phyloP scores from a whole-genome alignment of 2,797 vertebrate genomes.

The Diplodus sargus region DNA sequence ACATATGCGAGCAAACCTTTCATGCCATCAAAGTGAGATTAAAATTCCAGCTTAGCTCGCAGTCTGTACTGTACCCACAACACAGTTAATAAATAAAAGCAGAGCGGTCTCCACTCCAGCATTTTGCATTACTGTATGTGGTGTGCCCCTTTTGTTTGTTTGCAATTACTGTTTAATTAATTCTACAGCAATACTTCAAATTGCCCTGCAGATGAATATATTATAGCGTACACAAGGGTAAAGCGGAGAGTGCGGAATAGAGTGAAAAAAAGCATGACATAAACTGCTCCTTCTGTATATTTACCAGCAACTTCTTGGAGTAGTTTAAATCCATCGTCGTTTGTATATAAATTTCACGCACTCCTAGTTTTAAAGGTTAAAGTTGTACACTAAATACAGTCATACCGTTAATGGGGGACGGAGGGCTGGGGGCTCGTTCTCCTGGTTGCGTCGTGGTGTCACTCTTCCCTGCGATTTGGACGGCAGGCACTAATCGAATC shows the following conservation, averaged over 20 bases:
- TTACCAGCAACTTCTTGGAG: conserved; percentile 36
- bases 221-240: conserved; percentile 43
- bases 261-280: conserved; percentile 46
- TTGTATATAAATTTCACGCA: conserved; percentile 28
- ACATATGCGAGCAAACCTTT: conserved; percentile 34
- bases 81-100: conserved; percentile 37
- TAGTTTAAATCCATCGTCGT: neutral
- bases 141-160: conserved; percentile 59
- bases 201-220: conserved; percentile 64
- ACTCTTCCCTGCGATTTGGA: conserved; percentile 42
- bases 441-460: conserved; percentile 44
- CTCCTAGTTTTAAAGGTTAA: conserved; percentile 28
- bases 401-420: conserved; percentile 66
- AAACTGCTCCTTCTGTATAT: conserved; percentile 43
- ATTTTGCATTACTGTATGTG: conserved; percentile 38
- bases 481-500: conserved; percentile 62
- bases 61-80: conserved; percentile 52
- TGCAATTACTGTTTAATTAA: conserved; percentile 73
- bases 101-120: conserved; percentile 26
- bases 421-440: conserved; percentile 41
- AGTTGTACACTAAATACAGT: conserved; percentile 19
- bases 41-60: conserved; percentile 15
- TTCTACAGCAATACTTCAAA: conserved; percentile 65
- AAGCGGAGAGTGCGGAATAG: conserved; percentile 36
- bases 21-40: conserved; percentile 18